Evolutionary conservation across 2,797 vertebrate genomes (phyloP).

Genomic region (Chelon labrosus): DNA sequence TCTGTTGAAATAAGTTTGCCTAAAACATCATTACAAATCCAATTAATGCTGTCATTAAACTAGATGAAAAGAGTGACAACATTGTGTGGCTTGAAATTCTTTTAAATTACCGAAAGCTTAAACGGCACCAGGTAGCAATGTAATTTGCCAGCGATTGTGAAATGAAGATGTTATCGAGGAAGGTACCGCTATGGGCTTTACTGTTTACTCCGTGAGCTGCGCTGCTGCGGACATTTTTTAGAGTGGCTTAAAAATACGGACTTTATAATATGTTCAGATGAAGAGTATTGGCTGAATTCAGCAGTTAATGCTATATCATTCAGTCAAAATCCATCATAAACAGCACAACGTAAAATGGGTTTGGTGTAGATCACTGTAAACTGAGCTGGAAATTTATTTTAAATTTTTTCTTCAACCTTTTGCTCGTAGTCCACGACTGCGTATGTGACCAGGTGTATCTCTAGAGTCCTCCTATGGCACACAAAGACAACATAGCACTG

Average conservation of each 20-base stretch:
- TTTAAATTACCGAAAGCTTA: conserved; percentile 66
- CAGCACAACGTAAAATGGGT: conserved; percentile 5
- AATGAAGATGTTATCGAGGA: conserved; percentile 44
- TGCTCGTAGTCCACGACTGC: not conserved
- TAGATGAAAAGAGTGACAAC: conserved; percentile 74
- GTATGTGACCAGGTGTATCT: conserved; percentile 11
- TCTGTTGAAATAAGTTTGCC: conserved; percentile 80
- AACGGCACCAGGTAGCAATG: conserved; percentile 50
- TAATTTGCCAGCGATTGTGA: conserved; percentile 44
- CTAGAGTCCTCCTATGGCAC: conserved; percentile 13
- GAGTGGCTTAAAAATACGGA: not conserved
- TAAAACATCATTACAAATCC: conserved; percentile 84
- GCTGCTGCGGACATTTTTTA: conserved; percentile 14
- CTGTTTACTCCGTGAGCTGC: conserved; percentile 11
- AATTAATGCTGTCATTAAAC: conserved; percentile 80
- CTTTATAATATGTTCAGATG: conserved; percentile 5
- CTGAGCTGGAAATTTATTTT: not conserved
- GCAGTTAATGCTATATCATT: conserved; percentile 11
- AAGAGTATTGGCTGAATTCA: conserved; percentile 8
- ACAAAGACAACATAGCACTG: conserved; percentile 19
- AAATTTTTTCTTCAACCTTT: conserved; percentile 6
- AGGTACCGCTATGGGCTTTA: conserved; percentile 10
- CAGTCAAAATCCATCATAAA: conserved; percentile 21
- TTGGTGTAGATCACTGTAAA: not conserved
- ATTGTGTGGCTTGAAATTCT: conserved; percentile 66